Evolutionary conservation across 37 sponge, comb jelly and placozoan genomes (phyloP), one percentile per base, ranked within the genome.

Genomic region (Bolinopsis microptera): DNA sequence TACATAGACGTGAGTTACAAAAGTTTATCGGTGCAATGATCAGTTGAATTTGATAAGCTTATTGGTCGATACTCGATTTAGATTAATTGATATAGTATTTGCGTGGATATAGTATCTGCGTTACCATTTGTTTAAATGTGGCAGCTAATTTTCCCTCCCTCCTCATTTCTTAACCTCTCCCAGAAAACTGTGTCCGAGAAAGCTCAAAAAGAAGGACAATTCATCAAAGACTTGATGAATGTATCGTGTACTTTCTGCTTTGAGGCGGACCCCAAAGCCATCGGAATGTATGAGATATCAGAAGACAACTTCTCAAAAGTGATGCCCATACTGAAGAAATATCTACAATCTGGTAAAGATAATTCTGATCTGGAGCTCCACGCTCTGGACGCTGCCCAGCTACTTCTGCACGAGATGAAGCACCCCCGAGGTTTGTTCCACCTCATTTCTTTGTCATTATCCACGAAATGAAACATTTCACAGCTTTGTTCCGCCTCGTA

Each of bases 1-100:
- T 86, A 33, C 90, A 86, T 86, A 2, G 90, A 86, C 39, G 90
- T 86, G 61, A 86, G 90, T 72, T 72, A 8, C 31, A n/a, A n/a
- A n/a, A n/a, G n/a, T n/a, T n/a, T n/a, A n/a, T n/a, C n/a, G n/a
- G n/a, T n/a, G n/a, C n/a, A n/a, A n/a, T n/a, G n/a, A n/a, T n/a
- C n/a, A n/a, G n/a, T n/a, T n/a, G n/a, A n/a, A n/a, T n/a, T n/a
- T n/a, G n/a, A n/a, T n/a, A n/a, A n/a, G n/a, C n/a, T n/a, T n/a
- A n/a, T n/a, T n/a, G n/a, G n/a, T n/a, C n/a, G n/a, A n/a, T n/a
- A n/a, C n/a, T n/a, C n/a, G n/a, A n/a, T n/a, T n/a, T n/a, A n/a
- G n/a, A n/a, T n/a, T n/a, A n/a, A n/a, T n/a, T n/a, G n/a, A n/a
- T n/a, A n/a, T n/a, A n/a, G n/a, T n/a, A n/a, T n/a, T n/a, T n/a